Percentiles rank a stretch among this genome's conserved stretches.
Conservation (phyloP, 2,888 invertebrate genomes). For the Anaspis maculata region DNA sequence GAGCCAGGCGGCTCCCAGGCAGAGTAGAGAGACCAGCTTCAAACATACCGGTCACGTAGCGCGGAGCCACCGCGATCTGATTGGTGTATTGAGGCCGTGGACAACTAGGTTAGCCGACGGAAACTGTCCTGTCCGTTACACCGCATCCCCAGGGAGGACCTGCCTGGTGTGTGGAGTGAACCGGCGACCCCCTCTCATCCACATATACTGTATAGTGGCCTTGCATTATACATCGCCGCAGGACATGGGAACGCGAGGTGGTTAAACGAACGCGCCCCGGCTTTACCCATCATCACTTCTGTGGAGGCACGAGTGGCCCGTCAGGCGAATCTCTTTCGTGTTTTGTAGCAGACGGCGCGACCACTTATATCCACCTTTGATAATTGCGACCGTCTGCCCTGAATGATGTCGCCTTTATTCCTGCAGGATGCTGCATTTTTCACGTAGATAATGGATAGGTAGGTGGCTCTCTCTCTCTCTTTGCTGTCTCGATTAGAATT, state of each 20-base stretch:
- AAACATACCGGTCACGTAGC: constrained; percentile 21
- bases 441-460: too few relatives aligned
- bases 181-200: constrained; percentile 4
- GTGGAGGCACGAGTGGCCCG: too few relatives aligned
- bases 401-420: too few relatives aligned
- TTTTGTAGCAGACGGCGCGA: too few relatives aligned
- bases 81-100: constrained; percentile 28
- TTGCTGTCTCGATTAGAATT: too few relatives aligned
- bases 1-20: background rate
- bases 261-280: background rate
- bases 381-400: too few relatives aligned
- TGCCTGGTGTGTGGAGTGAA: constrained; percentile 4
- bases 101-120: constrained; percentile 28
- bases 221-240: constrained; percentile 8
- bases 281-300: too few relatives aligned
- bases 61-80: constrained; percentile 22
- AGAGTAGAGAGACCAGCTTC: constrained; percentile 7
- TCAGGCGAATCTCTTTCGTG: too few relatives aligned
- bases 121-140: constrained; percentile 20
- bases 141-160: constrained; percentile 17
- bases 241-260: background rate
- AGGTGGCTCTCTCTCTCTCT: too few relatives aligned
- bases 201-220: too few relatives aligned
- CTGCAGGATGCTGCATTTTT: too few relatives aligned
- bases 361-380: too few relatives aligned